Evolutionary conservation across 2,888 invertebrate species (phyloP).

Genomic region (Malthinus seriepunctatus): DNA sequence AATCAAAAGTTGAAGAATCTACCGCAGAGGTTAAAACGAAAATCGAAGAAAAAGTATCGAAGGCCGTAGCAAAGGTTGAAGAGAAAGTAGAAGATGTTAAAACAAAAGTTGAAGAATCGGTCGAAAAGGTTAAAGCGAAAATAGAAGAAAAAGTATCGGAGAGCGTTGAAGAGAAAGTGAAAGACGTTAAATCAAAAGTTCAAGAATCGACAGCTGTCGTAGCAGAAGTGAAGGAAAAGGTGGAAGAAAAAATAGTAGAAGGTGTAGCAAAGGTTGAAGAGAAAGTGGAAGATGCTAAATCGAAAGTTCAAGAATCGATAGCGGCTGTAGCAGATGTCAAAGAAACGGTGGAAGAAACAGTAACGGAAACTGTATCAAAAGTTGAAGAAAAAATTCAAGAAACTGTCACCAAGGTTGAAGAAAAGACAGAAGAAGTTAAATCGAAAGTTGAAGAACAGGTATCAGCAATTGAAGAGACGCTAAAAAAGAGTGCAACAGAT

Average conservation of each 20-base stretch:
- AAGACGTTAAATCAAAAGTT: too few relatives aligned
- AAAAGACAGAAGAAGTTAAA: not conserved
- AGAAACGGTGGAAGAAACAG: not conserved
- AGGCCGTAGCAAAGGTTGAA: not conserved
- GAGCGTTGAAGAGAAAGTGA: not conserved
- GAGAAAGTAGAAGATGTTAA: not conserved
- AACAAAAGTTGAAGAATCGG: too few relatives aligned
- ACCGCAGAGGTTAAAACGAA: not conserved
- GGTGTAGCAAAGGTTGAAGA: slow-evolving; percentile 1
- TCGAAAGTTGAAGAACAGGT: not conserved
- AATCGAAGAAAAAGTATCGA: not conserved
- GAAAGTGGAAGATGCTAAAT: slow-evolving; percentile 12
- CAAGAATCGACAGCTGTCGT: not conserved
- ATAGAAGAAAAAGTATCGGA: not conserved
- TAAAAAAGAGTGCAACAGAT: not conserved
- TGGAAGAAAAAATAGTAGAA: slow-evolving; percentile 7
- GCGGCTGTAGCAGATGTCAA: slow-evolving; percentile 11
- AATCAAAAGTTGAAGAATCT: too few relatives aligned
- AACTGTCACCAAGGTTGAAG: not conserved
- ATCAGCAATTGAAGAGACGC: not conserved
- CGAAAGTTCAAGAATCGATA: slow-evolving; percentile 14
- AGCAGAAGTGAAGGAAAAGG: not conserved
- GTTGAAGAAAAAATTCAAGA: not conserved
- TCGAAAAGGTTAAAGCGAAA: not conserved
- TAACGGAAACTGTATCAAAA: not conserved